These are phyloP conservation scores for Matsumyia berberina DNA, from an alignment of 2,888 invertebrate species.

Conservation along the genomic window DNA sequence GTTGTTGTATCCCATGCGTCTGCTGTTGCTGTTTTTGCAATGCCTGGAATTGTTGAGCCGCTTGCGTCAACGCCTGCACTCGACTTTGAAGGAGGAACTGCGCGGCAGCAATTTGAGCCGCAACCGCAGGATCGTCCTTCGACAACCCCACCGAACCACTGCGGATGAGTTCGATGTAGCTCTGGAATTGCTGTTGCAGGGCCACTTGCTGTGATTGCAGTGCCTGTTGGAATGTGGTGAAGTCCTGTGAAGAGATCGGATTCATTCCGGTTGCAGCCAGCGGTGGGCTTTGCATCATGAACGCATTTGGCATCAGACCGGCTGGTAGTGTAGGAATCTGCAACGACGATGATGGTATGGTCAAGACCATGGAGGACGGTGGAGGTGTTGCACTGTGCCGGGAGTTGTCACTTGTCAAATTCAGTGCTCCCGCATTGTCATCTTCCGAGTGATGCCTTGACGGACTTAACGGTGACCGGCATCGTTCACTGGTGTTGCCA, in stretches of 20 bases:
- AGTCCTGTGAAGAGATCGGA: constrained; percentile 81
- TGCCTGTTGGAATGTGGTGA: constrained; percentile 82
- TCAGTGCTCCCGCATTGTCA: constrained; percentile 81
- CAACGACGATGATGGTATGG: constrained; percentile 60
- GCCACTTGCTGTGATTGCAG: constrained; percentile 83
- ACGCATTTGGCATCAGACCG: constrained; percentile 69
- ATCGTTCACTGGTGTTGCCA: constrained; percentile 83
- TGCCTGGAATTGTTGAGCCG: constrained; percentile 93
- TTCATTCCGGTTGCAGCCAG: constrained; percentile 77
- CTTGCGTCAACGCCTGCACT: constrained; percentile 91
- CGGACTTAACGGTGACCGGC: constrained; percentile 82
- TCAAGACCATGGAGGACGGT: constrained; percentile 79
- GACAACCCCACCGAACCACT: constrained; percentile 81
- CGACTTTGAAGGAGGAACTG: constrained; percentile 92
- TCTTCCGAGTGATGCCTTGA: constrained; percentile 79
- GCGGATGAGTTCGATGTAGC: constrained; percentile 83
- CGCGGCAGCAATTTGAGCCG: constrained; percentile 85
- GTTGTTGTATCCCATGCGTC: constrained; percentile 73
- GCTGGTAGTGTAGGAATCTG: constrained; percentile 74
- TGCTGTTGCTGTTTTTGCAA: constrained; percentile 88
- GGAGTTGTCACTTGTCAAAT: constrained; percentile 83
- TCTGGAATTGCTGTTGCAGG: constrained; percentile 84
- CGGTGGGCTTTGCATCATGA: constrained; percentile 79
- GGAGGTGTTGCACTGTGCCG: constrained; percentile 82
- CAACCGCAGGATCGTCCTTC: constrained; percentile 81